Evolutionary conservation across 2,113 vertebrate species (phyloP), one percentile per base, ranked within the genome.

Genomic region (Propithecus coquereli): DNA sequence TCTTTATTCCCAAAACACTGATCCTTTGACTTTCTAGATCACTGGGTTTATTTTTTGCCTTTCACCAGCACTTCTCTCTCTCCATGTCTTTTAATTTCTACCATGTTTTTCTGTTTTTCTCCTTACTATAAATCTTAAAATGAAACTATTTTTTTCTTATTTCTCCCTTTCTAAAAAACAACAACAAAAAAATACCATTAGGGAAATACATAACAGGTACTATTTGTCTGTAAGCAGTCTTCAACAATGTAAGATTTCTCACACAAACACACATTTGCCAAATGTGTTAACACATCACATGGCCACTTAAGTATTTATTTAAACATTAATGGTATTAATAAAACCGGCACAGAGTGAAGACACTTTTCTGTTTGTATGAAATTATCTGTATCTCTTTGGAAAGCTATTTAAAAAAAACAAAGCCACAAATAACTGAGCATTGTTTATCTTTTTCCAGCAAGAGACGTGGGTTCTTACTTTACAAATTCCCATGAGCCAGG

Each of bases 391-490:
- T 54, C n/a, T 74, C 90, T 76, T 65, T 92, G 52, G 74, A 84
- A 96, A 93, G 34, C 6, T 11, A 52, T 54, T 74, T 34, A 54
- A 73, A 79, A 85, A 94, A 92, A 82, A 7, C 16, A 11, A 80
- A 54, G n/a, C 40, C 74, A 83, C 50, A 93, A 94, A 65, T 57
- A 83, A 93, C 4, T 23, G 13, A 68, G 50, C 17, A 74, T 8
- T 63, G 23, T 61, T 83, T 63, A 90, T 73, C 37, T 92, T 63
- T 90, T 76, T 70, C n/a, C 25, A 92, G 88, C 45, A 95, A 79
- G 40, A 94, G 32, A 73, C 22, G 16, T 90, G 77, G 40, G n/a
- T 66, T 94, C 85, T 92, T 76, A 6, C 40, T 97, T 88, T 80
- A 82, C 23, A 59, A 93, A 70, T 92, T 59, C 40, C 70, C 20